A percentile compares a stretch with the other conserved stretches of the same genome.
Conservation (phyloP, 2,888 invertebrate species). For the Cerceris ruficornis region DNA sequence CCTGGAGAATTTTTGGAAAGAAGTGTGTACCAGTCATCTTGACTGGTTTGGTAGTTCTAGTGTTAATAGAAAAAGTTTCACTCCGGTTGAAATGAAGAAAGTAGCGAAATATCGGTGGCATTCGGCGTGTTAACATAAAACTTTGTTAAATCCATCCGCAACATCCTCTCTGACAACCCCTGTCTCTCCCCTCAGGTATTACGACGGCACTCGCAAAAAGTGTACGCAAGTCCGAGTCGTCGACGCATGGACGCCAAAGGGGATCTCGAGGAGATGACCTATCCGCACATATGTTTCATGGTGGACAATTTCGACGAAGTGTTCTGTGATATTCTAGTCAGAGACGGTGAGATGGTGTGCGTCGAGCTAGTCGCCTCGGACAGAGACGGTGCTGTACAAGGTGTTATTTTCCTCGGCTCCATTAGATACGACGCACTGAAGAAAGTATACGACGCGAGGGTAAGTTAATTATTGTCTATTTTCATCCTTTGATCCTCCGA, state of each 20-base stretch:
- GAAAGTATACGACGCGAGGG: constrained; percentile 97
- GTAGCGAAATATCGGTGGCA: no score
- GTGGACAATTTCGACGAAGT: constrained; percentile 99
- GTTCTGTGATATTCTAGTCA: constrained; percentile 97
- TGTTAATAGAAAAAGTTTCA: no score
- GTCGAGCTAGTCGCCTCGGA: constrained; percentile 98
- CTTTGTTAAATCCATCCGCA: no score
- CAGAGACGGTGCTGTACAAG: constrained; percentile 91
- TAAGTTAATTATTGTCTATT: constrained; percentile 82
- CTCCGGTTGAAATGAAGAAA: no score
- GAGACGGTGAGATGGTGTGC: constrained; percentile 99
- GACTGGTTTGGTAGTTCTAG: no score
- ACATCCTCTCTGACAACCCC: no score
- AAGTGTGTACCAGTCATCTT: no score
- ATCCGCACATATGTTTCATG: constrained; percentile 99
- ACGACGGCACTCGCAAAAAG: constrained; percentile 84
- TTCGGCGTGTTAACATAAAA: no score
- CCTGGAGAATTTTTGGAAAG: no score
- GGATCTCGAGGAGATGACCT: constrained; percentile 98
- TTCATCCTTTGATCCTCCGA: background rate
- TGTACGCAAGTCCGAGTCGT: constrained; percentile 98
- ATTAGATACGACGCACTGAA: constrained; percentile 98
- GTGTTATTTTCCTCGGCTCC: constrained; percentile 98
- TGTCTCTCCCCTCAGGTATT: constrained; percentile 69
- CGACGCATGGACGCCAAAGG: constrained; percentile 99